A percentile compares a stretch with the other conserved stretches of the same genome.
Conservation (phyloP, 2,797 vertebrate species). For the Megalops cyprinoides region DNA sequence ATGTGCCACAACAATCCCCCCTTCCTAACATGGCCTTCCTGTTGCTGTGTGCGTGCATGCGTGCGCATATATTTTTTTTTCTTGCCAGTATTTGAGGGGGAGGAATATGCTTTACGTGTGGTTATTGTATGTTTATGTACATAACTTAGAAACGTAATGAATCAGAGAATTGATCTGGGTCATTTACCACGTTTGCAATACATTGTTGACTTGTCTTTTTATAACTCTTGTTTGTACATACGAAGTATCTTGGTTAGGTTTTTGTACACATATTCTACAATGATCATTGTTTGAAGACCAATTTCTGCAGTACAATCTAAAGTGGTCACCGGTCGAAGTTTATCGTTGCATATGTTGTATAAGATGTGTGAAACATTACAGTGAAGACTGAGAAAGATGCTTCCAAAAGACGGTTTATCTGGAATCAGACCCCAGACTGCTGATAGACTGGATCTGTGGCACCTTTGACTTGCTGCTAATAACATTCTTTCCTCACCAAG, state of each 20-base stretch:
- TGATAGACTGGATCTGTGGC: neutral
- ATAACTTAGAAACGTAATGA: constrained; percentile 4
- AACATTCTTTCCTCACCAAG: neutral
- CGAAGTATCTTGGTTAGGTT: constrained; percentile 28
- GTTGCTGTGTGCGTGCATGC: neutral
- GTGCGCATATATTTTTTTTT: no score
- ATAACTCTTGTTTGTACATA: constrained; percentile 32
- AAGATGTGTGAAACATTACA: neutral
- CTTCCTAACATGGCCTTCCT: constrained; percentile 6
- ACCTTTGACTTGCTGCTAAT: no score
- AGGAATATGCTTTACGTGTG: neutral
- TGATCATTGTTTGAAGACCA: constrained; percentile 12
- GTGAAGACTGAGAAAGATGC: neutral
- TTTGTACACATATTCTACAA: constrained; percentile 24
- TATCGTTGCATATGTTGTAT: neutral
- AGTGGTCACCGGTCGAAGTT: neutral
- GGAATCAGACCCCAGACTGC: neutral
- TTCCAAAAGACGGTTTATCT: neutral
- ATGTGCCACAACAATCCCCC: neutral
- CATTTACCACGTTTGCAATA: constrained; percentile 21
- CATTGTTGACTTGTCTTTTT: constrained; percentile 28
- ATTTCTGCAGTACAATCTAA: constrained; percentile 1
- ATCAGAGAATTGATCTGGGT: neutral
- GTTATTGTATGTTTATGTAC: neutral
- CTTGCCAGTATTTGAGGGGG: neutral